A percentile compares a stretch with the other conserved stretches of the same genome.
Evolutionary conservation across 2,113 vertebrate species (phyloP).

Genomic region (Struthidea cinerea): DNA sequence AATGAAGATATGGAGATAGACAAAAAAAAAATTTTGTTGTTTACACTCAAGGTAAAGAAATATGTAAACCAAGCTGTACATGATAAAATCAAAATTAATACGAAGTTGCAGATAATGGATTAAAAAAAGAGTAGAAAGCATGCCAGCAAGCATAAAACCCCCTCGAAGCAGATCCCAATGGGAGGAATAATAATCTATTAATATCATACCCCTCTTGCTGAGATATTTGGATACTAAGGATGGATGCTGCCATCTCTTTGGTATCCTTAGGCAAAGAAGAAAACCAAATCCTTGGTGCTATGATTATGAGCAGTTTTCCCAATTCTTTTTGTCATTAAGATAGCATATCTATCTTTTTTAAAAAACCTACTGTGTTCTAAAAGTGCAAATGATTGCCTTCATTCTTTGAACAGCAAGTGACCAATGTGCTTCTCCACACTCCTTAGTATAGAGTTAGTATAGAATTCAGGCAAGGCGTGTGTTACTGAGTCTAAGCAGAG

Average conservation of each 20-base stretch:
- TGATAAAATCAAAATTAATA: background rate
- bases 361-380: background rate
- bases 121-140: background rate
- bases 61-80: accelerated
- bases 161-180: background rate
- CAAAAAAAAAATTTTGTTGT: background rate
- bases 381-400: background rate
- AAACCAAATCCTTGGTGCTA: background rate
- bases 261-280: background rate
- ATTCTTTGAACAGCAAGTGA: background rate
- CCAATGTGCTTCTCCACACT: accelerated
- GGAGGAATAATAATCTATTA: background rate
- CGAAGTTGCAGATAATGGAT: background rate
- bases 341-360: background rate
- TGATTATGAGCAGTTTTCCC: background rate
- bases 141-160: background rate
- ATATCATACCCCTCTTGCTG: background rate
- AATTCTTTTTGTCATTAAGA: background rate
- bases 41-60: background rate
- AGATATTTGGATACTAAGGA: background rate
- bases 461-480: background rate
- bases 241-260: background rate
- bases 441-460: background rate
- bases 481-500: background rate
- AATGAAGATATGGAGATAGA: background rate